Base-by-base conservation (phyloP, 2,797 vertebrate species). In the Steatocranus sp. region DNA sequence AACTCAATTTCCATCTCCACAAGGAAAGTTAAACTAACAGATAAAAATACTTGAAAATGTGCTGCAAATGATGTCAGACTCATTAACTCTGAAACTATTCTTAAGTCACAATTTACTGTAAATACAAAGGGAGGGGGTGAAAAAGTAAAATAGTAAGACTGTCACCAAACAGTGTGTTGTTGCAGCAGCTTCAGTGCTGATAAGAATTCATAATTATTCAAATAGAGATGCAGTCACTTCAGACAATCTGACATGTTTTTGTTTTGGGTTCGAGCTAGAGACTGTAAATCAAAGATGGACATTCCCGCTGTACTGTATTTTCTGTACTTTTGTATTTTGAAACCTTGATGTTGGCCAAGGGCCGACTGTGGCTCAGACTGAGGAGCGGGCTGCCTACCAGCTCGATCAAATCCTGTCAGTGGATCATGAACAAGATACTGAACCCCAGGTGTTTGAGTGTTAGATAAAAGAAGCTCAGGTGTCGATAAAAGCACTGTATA, bases 231-330 rank as follows among this genome's bases (percentile, higher is more conserved):
- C 20, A 1, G 36, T 68, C 61, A 66, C 12, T 2, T 41, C 61
- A 15, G 3, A 66, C 36, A 0, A 4, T 32, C 5, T 32, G 56
- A 34, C 30, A 34, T 23, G 34, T 2, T 6, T 23, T 15, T 0
- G 61, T 38, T 66, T 23, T 0, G 34, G 8, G n/a, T 41, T 15
- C 0, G 4, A 23, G 34, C n/a, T 38, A 23, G 7, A 66, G 61
- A 3, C 34, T 66, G 61, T 41, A 68, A 6, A 25, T 7, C 36
- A 15, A 23, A 3, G 36, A 66, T 15, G 5, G 12, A 41, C 36
- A 41, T 66, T 20, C 9, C 8, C 2, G 3, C 25, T 50, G 20
- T 50, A 4, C 5, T 20, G 15, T 7, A 20, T 11, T 50, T 51
- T 10, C 20, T 53, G 20, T 54, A 27, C 7, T 66, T 66, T 23